Evolutionary conservation across 2,113 vertebrate species (phyloP).

Genomic region (Maccullochella peelii): DNA sequence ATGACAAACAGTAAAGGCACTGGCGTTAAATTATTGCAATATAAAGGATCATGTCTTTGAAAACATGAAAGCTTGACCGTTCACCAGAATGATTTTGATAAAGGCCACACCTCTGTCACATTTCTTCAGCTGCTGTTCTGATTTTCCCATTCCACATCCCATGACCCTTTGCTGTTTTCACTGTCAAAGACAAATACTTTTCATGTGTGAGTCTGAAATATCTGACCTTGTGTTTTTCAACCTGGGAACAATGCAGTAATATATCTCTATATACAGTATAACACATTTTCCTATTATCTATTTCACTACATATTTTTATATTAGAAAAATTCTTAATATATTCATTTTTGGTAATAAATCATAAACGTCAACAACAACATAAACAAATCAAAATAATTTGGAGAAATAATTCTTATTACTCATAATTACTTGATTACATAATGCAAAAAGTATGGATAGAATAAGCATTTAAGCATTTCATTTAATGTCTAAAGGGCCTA

Average conservation of each 20-base stretch:
- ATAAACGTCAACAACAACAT: neutral
- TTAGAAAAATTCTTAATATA: neutral
- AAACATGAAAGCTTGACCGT: neutral
- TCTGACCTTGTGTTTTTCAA: slow-evolving; percentile 42
- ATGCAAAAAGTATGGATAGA: neutral
- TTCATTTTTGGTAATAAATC: neutral
- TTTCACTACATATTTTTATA: neutral
- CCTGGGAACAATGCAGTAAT: neutral
- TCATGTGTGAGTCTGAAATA: slow-evolving; percentile 1
- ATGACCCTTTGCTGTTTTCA: slow-evolving; percentile 73
- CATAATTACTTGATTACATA: neutral
- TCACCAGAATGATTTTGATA: neutral
- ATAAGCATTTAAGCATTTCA: neutral
- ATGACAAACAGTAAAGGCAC: slow-evolving; percentile 21
- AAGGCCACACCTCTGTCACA: slow-evolving; percentile 72
- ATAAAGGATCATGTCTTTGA: neutral
- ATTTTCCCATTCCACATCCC: slow-evolving; percentile 82
- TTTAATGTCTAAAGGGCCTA: neutral
- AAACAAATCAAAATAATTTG: neutral
- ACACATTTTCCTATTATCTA: neutral
- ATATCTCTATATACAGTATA: neutral
- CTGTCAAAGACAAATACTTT: slow-evolving; percentile 50
- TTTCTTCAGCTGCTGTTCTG: slow-evolving; percentile 66
- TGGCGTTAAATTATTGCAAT: neutral
- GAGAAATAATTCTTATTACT: neutral